Evolutionary conservation across 2,888 invertebrate species (phyloP), one percentile per base, ranked within the genome.

Genomic region (Fragum whitleyi): DNA sequence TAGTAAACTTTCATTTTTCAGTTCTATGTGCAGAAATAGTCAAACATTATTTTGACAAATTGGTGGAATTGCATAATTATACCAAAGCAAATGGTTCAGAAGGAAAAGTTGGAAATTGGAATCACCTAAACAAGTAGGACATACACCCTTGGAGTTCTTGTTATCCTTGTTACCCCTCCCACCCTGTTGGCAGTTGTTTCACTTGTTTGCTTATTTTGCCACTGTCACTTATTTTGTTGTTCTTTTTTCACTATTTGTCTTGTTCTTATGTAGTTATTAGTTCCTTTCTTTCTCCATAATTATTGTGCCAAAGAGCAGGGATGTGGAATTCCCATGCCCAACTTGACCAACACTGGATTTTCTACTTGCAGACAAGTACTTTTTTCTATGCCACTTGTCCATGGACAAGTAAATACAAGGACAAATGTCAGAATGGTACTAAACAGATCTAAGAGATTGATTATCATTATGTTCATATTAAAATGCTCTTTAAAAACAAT

Each of bases 1-100:
- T 6, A 47, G 47, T 47, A 47, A 47, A 5, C 14, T 47, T 47
- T 14, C 21, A 55, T 70, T 55, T 57, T 3, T 36, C 86, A 94
- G 94, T 94, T 29, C 85, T 93, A 77, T 87, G 92, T n/a, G 93
- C 94, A 23, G 94, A 94, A 80, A 74, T 92, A 9, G 81, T 94
- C 29, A 87, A 90, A 65, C 88, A 91, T 81, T 91, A 86, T 85
- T 89, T 92, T 71, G 93, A 94, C 6, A 85, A 87, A 19, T 75
- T 90, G 65, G 92, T 94, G 32, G 92, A 94, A 21, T 77, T 93
- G 29, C 91, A 93, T 83, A 93, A 92, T 83, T 94, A 92, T 79
- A 75, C 89, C 7, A 76, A 88, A 14, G 89, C 91, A 11, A 88
- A 87, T 79, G 86, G 82, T 36, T 81, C 84, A 39, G 83, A 87